Evolutionary conservation across 2,797 vertebrate genomes (phyloP).

Genomic region (Gallinago stenura): DNA sequence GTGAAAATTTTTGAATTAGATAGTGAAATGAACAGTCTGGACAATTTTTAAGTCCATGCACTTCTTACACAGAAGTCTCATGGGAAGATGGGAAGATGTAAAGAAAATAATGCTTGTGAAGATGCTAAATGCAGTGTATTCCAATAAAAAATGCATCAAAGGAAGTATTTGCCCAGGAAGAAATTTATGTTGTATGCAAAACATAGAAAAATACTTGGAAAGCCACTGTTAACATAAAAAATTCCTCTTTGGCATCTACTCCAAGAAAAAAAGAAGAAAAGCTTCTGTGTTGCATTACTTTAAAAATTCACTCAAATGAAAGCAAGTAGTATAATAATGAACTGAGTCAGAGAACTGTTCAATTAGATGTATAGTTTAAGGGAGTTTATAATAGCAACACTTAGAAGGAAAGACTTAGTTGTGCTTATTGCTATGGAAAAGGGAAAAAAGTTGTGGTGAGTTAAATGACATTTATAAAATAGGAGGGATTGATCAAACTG

Average conservation of each 20-base stretch:
- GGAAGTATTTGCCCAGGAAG: background rate
- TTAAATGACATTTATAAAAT: background rate
- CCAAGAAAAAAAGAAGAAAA: conserved; percentile 32
- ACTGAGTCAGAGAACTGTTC: conserved; percentile 32
- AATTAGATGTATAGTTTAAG: conserved; percentile 56
- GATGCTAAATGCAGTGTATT: background rate
- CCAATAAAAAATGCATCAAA: background rate
- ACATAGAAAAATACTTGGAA: background rate
- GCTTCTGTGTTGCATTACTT: conserved; percentile 59
- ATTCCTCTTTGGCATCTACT: conserved; percentile 9
- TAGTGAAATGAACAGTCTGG: background rate
- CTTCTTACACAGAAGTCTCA: background rate
- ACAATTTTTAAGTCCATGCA: background rate
- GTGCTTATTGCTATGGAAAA: background rate
- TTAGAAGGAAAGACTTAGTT: background rate
- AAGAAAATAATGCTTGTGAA: background rate
- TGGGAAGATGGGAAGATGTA: background rate
- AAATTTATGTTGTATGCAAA: background rate
- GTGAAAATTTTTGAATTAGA: background rate
- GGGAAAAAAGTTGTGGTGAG: background rate
- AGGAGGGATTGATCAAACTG: background rate
- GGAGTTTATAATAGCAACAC: conserved; percentile 55
- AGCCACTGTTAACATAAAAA: background rate
- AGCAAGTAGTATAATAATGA: conserved; percentile 51
- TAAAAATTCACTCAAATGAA: conserved; percentile 48